A percentile compares a stretch with the other conserved stretches of the same genome.
phyloP scores from a whole-genome alignment of 2,797 vertebrate genomes.

The Brachymystax lenok region DNA sequence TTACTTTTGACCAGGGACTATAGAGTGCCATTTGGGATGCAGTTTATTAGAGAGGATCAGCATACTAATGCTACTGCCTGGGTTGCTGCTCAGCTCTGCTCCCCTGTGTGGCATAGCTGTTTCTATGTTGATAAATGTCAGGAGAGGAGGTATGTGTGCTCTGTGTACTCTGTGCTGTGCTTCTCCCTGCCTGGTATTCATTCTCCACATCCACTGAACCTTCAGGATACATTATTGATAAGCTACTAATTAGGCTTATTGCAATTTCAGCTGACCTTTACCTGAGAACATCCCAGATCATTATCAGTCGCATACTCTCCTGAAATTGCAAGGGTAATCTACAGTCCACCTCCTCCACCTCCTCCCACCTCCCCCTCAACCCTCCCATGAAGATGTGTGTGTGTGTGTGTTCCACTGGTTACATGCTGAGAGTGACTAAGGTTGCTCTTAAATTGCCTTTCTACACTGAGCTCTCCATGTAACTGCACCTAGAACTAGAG shows the following conservation, averaged over 20 bases:
- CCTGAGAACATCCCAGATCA: conserved; percentile 74
- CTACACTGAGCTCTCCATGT: too few relatives aligned
- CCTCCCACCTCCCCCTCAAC: neutral
- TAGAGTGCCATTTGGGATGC: too few relatives aligned
- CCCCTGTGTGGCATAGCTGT: conserved; percentile 54
- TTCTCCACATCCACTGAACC: conserved; percentile 59
- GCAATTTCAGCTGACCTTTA: conserved; percentile 80
- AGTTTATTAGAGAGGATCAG: conserved; percentile 42
- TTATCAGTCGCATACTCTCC: conserved; percentile 73
- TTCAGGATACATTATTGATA: conserved; percentile 79
- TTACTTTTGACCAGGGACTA: too few relatives aligned
- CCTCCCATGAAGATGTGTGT: neutral
- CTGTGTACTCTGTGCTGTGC: conserved; percentile 23
- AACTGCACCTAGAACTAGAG: too few relatives aligned
- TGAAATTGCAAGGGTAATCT: conserved; percentile 76
- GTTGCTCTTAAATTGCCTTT: too few relatives aligned
- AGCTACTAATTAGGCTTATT: conserved; percentile 80
- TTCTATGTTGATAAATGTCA: conserved; percentile 69
- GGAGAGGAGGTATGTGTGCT: conserved; percentile 41
- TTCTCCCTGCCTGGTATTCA: conserved; percentile 35
- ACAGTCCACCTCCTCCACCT: conserved; percentile 51
- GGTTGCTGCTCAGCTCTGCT: conserved; percentile 19
- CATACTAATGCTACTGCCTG: conserved; percentile 45
- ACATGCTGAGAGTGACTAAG: too few relatives aligned
- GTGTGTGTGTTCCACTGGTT: neutral